phyloP scores from a whole-genome alignment of 2,888 invertebrate species.

The Scaptomyza parva region DNA sequence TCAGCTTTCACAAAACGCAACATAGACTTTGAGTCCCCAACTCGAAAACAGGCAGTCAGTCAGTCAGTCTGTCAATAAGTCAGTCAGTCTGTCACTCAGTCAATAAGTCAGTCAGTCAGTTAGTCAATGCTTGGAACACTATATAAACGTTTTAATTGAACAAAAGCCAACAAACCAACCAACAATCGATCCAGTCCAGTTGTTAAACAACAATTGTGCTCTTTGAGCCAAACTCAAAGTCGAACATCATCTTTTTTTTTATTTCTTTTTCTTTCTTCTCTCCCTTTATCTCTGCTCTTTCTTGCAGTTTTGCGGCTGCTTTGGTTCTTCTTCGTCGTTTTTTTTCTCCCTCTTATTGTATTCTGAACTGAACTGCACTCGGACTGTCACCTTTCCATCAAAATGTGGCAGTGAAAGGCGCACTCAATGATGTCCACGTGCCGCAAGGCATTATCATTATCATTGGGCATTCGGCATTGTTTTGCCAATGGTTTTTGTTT shows the following conservation, averaged over 20 bases:
- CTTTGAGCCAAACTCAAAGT: constrained; percentile 15
- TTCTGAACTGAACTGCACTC: constrained; percentile 47
- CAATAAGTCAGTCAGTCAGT: constrained; percentile 42
- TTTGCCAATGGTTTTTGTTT: constrained; percentile 60
- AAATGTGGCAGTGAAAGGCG: constrained; percentile 69
- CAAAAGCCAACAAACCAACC: constrained; percentile 64
- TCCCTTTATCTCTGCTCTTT: not conserved
- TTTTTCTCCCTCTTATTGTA: constrained; percentile 17
- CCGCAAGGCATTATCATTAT: constrained; percentile 55
- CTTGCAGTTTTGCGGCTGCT: constrained; percentile 61
- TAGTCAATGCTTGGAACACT: constrained; percentile 58
- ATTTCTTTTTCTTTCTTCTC: not conserved
- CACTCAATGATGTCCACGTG: constrained; percentile 68
- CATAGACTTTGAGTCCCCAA: constrained; percentile 78
- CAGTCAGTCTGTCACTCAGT: constrained; percentile 34
- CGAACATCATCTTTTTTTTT: constrained; percentile 1
- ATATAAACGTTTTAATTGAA: constrained; percentile 82
- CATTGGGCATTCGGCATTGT: constrained; percentile 70
- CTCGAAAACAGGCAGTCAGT: no score
- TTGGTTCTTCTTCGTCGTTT: constrained; percentile 32
- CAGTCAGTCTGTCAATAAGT: constrained; percentile 33
- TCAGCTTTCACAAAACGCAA: constrained; percentile 77
- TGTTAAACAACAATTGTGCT: constrained; percentile 72
- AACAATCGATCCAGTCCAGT: constrained; percentile 54
- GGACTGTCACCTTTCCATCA: constrained; percentile 82